A percentile compares a stretch with the other conserved stretches of the same genome.
phyloP scores from a whole-genome alignment of 2,113 vertebrate genomes.

The Notarius lentiginosus region DNA sequence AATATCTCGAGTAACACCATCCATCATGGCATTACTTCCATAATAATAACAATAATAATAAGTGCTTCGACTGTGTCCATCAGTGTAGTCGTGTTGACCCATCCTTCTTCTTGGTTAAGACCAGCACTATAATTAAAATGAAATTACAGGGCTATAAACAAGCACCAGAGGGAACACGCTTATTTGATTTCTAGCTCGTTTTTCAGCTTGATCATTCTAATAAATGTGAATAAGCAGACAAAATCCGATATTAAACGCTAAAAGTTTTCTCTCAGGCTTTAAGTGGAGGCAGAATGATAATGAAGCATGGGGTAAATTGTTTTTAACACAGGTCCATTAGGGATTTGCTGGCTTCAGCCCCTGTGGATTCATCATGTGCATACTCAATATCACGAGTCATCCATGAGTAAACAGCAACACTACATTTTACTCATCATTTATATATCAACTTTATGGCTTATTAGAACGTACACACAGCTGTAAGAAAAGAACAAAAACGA shows the following conservation, averaged over 20 bases:
- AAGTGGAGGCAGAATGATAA: background rate
- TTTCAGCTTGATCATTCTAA: background rate
- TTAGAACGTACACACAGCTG: background rate
- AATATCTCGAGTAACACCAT: background rate
- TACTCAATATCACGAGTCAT: background rate
- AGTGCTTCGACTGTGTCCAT: background rate
- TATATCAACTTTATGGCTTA: background rate
- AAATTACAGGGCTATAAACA: conserved; percentile 14
- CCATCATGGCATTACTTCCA: background rate
- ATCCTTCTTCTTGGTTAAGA: conserved; percentile 15
- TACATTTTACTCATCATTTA: background rate
- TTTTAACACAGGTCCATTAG: background rate
- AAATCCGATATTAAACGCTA: background rate
- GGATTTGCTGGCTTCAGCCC: background rate
- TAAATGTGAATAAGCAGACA: background rate
- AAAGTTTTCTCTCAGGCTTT: background rate
- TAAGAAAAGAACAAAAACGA: no score
- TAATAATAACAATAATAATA: background rate
- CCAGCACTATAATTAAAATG: conserved; percentile 28
- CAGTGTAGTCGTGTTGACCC: background rate
- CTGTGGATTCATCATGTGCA: background rate
- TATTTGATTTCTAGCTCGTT: background rate
- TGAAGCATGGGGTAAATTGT: background rate
- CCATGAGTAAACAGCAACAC: background rate
- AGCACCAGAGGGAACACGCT: background rate